Percentiles rank a stretch among this genome's conserved stretches.
Evolutionary conservation across 2,888 invertebrate genomes (phyloP).

Genomic region (Nasonovia ribisnigri): DNA sequence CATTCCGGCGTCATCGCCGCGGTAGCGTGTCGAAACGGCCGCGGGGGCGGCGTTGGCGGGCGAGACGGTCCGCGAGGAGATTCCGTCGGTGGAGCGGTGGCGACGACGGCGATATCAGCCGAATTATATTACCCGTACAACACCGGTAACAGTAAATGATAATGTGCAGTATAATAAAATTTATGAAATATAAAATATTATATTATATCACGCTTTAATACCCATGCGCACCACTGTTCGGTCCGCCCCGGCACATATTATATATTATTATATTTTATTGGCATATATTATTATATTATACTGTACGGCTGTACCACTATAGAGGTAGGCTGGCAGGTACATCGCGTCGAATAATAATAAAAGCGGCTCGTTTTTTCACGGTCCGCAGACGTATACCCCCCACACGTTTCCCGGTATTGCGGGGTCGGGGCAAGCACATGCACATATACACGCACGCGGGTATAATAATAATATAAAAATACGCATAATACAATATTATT

Average conservation of each 20-base stretch:
- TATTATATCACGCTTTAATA: background rate
- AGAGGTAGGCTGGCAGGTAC: background rate
- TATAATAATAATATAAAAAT: background rate
- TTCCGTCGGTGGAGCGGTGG: background rate
- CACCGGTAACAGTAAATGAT: too few relatives aligned
- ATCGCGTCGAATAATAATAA: background rate
- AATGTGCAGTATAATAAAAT: too few relatives aligned
- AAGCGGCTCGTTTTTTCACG: conserved; percentile 49
- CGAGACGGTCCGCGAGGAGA: background rate
- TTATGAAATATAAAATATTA: background rate
- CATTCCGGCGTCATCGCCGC: background rate
- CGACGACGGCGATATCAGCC: background rate
- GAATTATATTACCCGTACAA: background rate
- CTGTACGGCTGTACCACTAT: background rate
- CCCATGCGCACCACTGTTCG: background rate
- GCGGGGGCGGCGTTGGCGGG: background rate
- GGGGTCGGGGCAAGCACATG: background rate
- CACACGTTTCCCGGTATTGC: conserved; percentile 57
- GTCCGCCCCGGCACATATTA: background rate
- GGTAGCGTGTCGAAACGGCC: conserved; percentile 48
- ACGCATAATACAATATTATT: background rate
- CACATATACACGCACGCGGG: background rate
- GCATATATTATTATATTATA: background rate
- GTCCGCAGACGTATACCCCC: conserved; percentile 54
- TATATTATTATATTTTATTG: conserved; percentile 1